Percentiles rank a stretch among this genome's conserved stretches.
phyloP scores from a whole-genome alignment of 1,140 invertebrate genomes.

The Arctopsyche grandis region DNA sequence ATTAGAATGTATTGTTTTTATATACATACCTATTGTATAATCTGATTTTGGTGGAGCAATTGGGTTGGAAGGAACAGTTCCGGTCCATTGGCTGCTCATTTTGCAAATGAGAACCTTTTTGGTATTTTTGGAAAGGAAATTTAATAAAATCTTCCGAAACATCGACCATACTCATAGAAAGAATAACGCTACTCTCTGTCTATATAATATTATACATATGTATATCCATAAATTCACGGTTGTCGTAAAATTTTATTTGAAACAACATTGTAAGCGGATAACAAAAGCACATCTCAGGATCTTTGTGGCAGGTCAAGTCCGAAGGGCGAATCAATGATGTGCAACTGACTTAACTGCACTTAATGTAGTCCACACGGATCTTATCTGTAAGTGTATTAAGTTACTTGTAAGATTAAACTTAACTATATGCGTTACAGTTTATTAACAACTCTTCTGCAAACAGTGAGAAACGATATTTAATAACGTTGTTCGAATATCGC shows the following conservation, averaged over 20 bases:
- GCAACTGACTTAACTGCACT: slow-evolving; percentile 27
- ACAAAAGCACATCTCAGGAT: background rate
- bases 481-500: too few relatives aligned
- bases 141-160: too few relatives aligned
- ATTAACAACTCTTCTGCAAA: too few relatives aligned
- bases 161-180: too few relatives aligned
- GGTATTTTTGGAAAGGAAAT: too few relatives aligned
- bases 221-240: too few relatives aligned
- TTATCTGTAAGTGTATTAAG: background rate
- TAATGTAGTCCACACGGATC: background rate
- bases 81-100: background rate
- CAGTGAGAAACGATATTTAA: too few relatives aligned
- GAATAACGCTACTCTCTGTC: too few relatives aligned
- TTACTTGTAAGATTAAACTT: background rate
- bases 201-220: too few relatives aligned
- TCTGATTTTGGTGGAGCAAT: background rate
- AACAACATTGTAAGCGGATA: background rate
- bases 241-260: too few relatives aligned
- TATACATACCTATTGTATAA: background rate
- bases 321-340: slow-evolving; percentile 24
- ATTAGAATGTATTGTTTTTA: too few relatives aligned
- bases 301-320: background rate
- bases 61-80: background rate
- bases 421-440: background rate
- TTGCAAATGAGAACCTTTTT: background rate